These are phyloP conservation scores for Chrosomus eos DNA, from an alignment of 2,797 vertebrate genomes.

Conservation along the genomic window DNA sequence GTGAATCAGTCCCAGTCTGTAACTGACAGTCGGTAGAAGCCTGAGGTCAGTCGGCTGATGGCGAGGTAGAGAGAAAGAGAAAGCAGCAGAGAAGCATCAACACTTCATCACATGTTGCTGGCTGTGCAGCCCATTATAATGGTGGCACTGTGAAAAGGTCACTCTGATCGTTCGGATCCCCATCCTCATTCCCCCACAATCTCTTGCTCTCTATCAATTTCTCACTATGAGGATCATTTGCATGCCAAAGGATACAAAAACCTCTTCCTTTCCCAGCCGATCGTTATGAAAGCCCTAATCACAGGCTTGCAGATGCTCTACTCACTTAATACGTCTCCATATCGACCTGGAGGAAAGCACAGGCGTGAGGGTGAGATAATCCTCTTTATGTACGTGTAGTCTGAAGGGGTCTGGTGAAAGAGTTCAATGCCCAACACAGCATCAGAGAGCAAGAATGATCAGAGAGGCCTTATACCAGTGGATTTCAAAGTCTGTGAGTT, in stretches of 20 bases:
- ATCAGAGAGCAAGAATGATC: constrained; percentile 32
- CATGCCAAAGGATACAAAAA: constrained; percentile 35
- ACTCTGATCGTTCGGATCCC: constrained; percentile 54
- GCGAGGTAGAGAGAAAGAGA: not conserved
- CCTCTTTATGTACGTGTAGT: constrained; percentile 28
- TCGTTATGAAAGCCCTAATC: constrained; percentile 61
- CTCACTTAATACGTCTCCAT: constrained; percentile 34
- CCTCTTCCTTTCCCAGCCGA: constrained; percentile 14
- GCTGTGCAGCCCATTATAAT: constrained; percentile 43
- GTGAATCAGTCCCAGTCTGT: constrained; percentile 7
- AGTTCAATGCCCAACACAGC: constrained; percentile 27
- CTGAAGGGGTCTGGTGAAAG: constrained; percentile 24
- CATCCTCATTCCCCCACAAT: constrained; percentile 34
- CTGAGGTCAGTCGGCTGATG: constrained; percentile 28
- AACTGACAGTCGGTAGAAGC: constrained; percentile 15
- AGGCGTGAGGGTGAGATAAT: constrained; percentile 43
- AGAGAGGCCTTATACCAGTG: not conserved
- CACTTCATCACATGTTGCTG: not conserved
- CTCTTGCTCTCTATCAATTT: constrained; percentile 36
- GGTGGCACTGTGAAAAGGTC: constrained; percentile 60
- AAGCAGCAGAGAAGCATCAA: not conserved
- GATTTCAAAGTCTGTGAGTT: not conserved
- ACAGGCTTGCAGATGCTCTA: constrained; percentile 48
- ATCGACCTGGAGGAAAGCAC: constrained; percentile 34
- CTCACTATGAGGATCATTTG: constrained; percentile 52